A percentile compares a stretch with the other conserved stretches of the same genome.
Conservation (phyloP, 2,113 vertebrate species). For the Engystomops pustulosus region DNA sequence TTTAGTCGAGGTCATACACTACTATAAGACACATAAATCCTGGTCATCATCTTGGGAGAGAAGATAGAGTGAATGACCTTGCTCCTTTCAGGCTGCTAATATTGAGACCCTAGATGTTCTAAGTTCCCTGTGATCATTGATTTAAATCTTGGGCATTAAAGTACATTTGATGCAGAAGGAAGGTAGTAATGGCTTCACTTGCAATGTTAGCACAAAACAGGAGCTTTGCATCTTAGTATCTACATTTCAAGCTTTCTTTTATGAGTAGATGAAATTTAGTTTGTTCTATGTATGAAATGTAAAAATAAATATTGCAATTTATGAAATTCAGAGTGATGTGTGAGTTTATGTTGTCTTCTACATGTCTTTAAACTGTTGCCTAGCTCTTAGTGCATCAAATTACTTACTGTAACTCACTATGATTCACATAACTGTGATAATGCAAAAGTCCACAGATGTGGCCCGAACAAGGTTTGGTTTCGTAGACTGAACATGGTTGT, state of each 20-base stretch:
- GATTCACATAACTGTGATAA: no score
- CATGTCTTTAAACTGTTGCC: no score
- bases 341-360: neutral
- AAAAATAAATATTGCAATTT: conserved; percentile 49
- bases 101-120: neutral
- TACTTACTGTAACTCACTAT: no score
- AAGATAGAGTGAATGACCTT: neutral
- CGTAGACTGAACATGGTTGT: no score
- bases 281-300: conserved; percentile 56
- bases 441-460: no score
- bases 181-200: neutral
- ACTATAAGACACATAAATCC: neutral
- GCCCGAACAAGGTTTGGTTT: no score
- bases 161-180: neutral
- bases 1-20: neutral
- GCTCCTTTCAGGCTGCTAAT: neutral
- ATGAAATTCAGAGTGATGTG: neutral
- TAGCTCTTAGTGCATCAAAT: no score
- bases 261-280: conserved; percentile 22
- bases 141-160: neutral
- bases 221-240: conserved; percentile 31
- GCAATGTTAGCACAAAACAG: conserved; percentile 39
- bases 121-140: neutral
- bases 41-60: neutral
- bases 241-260: conserved; percentile 15